Conservation (phyloP, 2,888 invertebrate genomes). For the Eueremaeus valkanovi region DNA sequence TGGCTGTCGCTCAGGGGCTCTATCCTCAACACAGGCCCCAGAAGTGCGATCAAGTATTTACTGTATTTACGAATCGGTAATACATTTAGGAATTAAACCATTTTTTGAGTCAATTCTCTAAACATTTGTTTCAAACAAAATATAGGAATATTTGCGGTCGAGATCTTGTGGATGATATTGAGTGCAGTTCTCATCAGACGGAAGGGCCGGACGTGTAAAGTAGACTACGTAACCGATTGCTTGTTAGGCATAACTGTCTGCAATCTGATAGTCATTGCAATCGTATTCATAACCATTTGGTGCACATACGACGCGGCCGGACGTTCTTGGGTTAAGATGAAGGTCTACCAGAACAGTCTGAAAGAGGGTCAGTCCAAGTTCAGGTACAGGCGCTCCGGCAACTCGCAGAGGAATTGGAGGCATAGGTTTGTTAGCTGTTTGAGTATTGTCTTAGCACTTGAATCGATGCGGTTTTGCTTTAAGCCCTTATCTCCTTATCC, state of each 20-base stretch:
- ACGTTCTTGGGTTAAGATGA: constrained; percentile 83
- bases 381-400: constrained; percentile 67
- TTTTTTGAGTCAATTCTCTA: neutral
- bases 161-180: constrained; percentile 68
- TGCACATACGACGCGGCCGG: constrained; percentile 84
- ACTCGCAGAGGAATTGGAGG: constrained; percentile 70
- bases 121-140: constrained; percentile 46
- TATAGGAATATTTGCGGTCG: constrained; percentile 68
- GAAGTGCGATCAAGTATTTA: constrained; percentile 71
- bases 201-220: too few species aligned
- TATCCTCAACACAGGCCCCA: constrained; percentile 66
- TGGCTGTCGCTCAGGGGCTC: constrained; percentile 72
- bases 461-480: too few species aligned
- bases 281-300: constrained; percentile 72
- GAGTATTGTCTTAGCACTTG: too few species aligned
- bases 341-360: constrained; percentile 76
- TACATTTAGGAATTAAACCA: too few species aligned
- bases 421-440: constrained; percentile 64
- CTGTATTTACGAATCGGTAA: constrained; percentile 70
- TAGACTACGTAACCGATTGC: constrained; percentile 68
- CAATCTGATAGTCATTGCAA: constrained; percentile 61
- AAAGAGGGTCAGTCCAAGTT: constrained; percentile 65
- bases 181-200: constrained; percentile 69
- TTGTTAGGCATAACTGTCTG: constrained; percentile 70
- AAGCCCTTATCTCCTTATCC: too few species aligned